phyloP scores from a whole-genome alignment of 2,113 vertebrate genomes.

The Clarias magur region DNA sequence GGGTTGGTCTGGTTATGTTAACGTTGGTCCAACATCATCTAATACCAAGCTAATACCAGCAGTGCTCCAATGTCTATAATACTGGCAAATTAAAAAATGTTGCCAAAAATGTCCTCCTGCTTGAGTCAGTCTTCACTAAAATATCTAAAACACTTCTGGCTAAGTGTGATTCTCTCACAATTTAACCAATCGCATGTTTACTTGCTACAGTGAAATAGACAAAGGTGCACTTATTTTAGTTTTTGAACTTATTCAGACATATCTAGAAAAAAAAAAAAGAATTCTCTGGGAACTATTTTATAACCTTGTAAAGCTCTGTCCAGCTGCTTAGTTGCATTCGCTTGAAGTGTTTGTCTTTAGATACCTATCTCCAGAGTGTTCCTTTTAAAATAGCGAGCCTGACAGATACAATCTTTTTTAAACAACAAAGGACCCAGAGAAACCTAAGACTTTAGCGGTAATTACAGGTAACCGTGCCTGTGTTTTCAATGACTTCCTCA shows the following conservation, averaged over 20 bases:
- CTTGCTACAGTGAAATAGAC: background rate
- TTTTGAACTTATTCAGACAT: background rate
- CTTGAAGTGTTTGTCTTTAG: background rate
- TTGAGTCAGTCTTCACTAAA: background rate
- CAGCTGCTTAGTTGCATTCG: background rate
- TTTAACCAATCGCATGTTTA: background rate
- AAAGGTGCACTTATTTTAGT: background rate
- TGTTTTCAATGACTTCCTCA: slow-evolving; percentile 31
- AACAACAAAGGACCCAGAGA: background rate
- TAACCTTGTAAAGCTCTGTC: background rate
- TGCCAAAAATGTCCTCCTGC: too few species aligned
- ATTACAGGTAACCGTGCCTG: slow-evolving; percentile 33
- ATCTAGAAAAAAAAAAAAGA: background rate
- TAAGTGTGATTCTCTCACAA: background rate
- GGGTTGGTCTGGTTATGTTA: too few species aligned
- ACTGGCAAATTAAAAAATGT: too few species aligned
- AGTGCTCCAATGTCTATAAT: too few species aligned
- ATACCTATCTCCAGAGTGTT: background rate
- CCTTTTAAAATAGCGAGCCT: background rate
- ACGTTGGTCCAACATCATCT: too few species aligned
- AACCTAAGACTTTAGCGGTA: slow-evolving; percentile 17
- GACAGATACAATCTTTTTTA: slow-evolving; percentile 18
- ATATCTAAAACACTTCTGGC: background rate
- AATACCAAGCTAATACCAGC: too few species aligned
- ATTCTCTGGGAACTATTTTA: background rate